Conservation (phyloP, 2,113 vertebrate genomes). For the Mustela nigripes region DNA sequence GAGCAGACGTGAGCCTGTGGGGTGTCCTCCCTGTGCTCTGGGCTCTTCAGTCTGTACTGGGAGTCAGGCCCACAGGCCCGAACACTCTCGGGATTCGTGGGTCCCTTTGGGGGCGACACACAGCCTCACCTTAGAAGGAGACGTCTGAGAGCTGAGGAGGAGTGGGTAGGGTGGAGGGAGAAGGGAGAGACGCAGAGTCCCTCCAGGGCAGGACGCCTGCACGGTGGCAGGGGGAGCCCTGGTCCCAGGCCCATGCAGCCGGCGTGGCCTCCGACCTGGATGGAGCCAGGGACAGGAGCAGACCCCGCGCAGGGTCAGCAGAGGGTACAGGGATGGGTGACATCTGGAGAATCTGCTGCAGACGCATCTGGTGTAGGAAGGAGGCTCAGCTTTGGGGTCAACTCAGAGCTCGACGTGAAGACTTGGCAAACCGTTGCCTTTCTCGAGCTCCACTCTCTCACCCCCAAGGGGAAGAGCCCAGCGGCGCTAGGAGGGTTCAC, state of each 20-base stretch:
- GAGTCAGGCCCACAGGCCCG: background rate
- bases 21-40: background rate
- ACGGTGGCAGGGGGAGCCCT: too few relatives aligned
- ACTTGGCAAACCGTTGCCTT: background rate
- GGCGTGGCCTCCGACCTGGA: background rate
- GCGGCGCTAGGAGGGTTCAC: background rate
- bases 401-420: background rate
- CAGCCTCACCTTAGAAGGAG: background rate
- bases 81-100: too few relatives aligned
- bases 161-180: background rate
- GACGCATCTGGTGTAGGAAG: background rate
- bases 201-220: background rate
- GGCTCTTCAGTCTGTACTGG: background rate
- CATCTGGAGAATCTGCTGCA: background rate
- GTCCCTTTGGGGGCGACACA: background rate
- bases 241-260: background rate
- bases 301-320: background rate
- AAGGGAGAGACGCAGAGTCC: background rate
- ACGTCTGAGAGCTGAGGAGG: background rate
- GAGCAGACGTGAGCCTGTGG: background rate
- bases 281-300: background rate
- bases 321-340: background rate
- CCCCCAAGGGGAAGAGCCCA: fast-evolving
- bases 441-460: background rate
- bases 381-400: background rate